Evolutionary conservation across 2,797 vertebrate genomes (phyloP), one percentile per base, ranked within the genome.

Genomic region (Ispidina picta): DNA sequence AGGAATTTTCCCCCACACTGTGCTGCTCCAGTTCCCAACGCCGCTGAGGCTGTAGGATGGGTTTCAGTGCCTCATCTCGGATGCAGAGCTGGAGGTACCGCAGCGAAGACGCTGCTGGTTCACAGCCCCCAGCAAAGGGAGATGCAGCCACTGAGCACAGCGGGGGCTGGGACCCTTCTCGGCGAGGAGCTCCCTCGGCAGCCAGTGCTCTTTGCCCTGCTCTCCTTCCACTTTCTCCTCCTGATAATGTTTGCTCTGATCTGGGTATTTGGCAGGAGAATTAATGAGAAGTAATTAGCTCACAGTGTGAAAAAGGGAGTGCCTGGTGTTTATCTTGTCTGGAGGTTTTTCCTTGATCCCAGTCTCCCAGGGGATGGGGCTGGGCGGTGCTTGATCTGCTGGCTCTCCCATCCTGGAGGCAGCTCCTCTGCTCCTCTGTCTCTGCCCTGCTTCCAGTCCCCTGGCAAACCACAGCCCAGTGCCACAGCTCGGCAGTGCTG

Each of bases 231-330:
- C 93, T 94, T 94, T 94, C 94, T 83, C 86, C 88, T 48, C 81
- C 88, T 75, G 88, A 83, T 73, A 91, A 70, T 21, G 63, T 86
- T 93, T 86, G 89, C 88, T 91, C 90, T 84, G 88, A 81, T 79
- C 91, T 22, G 85, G 78, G 69, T 77, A 21, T 70, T 89, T 95
- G 94, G 95, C 95, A 92, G 92, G 65, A 93, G 86, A 93, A 70
- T 46, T 93, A 92, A 95, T 5, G 31, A 92, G 66, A 41, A 70
- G 92, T 90, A 90, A 96, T 91, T 93, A 95, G 88, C 93, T 90
- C 29, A 9, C 33, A 28, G 64, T 39, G 83, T 91, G 88, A 94
- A 85, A 72, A 79, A 63, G 82, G 88, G 93, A 93, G 91, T 52
- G 89, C 73, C 82, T 73, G 39, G 70, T 74, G 82, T 92, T 92